Evolutionary conservation across 2,113 vertebrate species (phyloP).

Genomic region (Eupsittula cactorum): DNA sequence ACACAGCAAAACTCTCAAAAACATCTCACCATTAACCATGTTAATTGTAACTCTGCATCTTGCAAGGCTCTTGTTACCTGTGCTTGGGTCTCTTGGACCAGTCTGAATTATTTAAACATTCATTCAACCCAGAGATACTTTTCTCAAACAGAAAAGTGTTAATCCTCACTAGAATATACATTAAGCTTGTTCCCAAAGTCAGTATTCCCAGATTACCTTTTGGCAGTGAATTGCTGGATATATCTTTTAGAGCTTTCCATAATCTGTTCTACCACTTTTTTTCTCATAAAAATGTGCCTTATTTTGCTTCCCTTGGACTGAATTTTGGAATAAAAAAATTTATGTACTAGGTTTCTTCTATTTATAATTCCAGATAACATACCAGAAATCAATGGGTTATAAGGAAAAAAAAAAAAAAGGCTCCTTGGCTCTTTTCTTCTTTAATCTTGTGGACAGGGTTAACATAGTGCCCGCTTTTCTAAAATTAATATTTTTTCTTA

Average conservation of each 20-base stretch:
- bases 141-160: neutral
- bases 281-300: neutral
- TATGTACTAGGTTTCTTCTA: neutral
- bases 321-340: fast-evolving
- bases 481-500: neutral
- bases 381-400: neutral
- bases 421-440: neutral
- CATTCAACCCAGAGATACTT: neutral
- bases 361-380: neutral
- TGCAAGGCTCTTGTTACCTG: neutral
- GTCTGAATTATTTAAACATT: neutral
- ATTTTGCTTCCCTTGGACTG: neutral
- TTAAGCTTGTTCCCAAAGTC: neutral
- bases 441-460: neutral
- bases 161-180: neutral
- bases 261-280: neutral
- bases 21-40: neutral
- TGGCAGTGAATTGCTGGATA: neutral
- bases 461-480: neutral
- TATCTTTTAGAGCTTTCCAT: neutral
- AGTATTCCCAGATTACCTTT: neutral
- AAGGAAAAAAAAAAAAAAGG: neutral
- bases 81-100: neutral
- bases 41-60: neutral
- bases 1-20: neutral